phyloP scores from a whole-genome alignment of 2,888 invertebrate species.

The Epistrophe grossulariae region DNA sequence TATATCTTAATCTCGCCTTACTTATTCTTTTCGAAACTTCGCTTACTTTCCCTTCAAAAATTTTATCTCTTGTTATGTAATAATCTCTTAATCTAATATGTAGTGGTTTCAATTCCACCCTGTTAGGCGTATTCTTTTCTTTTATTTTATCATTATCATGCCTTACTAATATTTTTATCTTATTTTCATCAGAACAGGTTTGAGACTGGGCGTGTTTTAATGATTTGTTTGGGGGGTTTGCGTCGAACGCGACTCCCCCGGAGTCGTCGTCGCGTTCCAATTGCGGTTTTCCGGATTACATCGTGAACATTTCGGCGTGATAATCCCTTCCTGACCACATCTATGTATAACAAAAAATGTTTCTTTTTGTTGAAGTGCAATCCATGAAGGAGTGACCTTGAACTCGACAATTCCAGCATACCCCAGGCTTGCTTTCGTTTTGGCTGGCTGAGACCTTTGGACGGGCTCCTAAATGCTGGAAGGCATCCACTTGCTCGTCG shows the following conservation, averaged over 20 bases:
- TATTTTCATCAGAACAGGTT: background rate
- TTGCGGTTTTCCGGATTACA: background rate
- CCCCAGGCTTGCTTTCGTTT: background rate
- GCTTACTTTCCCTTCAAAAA: background rate
- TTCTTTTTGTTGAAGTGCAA: background rate
- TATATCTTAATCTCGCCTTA: background rate
- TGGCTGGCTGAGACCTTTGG: background rate
- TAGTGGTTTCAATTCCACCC: background rate
- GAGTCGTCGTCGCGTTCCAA: background rate
- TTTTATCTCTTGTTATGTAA: background rate
- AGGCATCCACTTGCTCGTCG: background rate
- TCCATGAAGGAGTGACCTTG: background rate
- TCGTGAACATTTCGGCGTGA: constrained; percentile 1
- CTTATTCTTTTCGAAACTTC: background rate
- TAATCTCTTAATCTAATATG: background rate
- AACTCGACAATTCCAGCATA: background rate
- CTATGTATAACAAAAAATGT: background rate
- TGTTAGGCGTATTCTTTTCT: background rate
- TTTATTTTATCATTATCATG: background rate
- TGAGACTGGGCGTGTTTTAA: background rate
- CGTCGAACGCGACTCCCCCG: constrained; percentile 3
- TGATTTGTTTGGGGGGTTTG: background rate
- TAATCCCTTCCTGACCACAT: constrained; percentile 3
- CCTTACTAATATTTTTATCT: too few relatives aligned
- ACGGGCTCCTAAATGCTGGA: background rate